Percentiles rank a stretch among this genome's conserved stretches.
Conservation (phyloP, 2,797 vertebrate species). For the Echiichthys vipera region DNA sequence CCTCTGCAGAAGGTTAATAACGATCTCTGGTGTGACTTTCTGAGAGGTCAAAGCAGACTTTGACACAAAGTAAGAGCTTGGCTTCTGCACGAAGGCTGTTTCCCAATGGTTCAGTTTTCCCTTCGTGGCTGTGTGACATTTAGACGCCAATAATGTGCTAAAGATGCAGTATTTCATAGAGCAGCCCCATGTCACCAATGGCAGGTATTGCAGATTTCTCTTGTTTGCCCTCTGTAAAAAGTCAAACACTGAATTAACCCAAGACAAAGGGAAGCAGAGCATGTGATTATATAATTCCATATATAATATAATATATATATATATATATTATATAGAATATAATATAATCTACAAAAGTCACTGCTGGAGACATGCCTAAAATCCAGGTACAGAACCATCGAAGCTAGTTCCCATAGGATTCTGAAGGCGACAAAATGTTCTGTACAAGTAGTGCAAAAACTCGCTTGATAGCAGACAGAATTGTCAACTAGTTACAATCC, state of each 20-base stretch:
- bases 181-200: slow-evolving; percentile 54
- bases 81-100: slow-evolving; percentile 49
- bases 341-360: slow-evolving; percentile 24
- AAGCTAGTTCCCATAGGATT: too few relatives aligned
- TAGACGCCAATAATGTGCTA: slow-evolving; percentile 82
- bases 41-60: slow-evolving; percentile 59
- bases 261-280: slow-evolving; percentile 55
- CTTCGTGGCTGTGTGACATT: slow-evolving; percentile 80
- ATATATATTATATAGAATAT: too few relatives aligned
- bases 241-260: slow-evolving; percentile 73
- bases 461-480: too few relatives aligned
- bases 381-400: too few relatives aligned
- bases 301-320: too few relatives aligned
- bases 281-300: slow-evolving; percentile 34
- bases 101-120: slow-evolving; percentile 64
- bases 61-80: slow-evolving; percentile 53
- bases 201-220: slow-evolving; percentile 60
- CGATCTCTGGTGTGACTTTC: slow-evolving; percentile 69
- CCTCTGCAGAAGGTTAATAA: slow-evolving; percentile 68
- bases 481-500: too few relatives aligned
- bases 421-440: too few relatives aligned
- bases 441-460: too few relatives aligned
- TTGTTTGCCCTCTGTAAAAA: slow-evolving; percentile 50
- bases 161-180: slow-evolving; percentile 79
- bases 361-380: neutral